These are phyloP conservation scores for Drosophila arawakana DNA, from an alignment of 1,140 invertebrate species.

Conservation along the genomic window DNA sequence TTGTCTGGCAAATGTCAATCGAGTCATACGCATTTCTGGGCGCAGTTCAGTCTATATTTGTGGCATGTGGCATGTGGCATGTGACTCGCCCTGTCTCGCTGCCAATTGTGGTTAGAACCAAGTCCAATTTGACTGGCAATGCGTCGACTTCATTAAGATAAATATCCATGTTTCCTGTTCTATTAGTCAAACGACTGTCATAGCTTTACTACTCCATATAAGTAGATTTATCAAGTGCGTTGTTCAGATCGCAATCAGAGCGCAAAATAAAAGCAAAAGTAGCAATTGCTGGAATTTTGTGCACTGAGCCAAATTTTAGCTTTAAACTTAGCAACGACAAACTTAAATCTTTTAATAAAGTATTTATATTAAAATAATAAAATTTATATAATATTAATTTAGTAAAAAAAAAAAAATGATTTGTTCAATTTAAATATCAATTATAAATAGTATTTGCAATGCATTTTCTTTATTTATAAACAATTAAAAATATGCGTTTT, in stretches of 20 bases:
- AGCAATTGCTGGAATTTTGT: neutral
- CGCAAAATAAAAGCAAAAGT: neutral
- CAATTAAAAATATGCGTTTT: no score
- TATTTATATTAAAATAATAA: no score
- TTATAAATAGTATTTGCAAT: no score
- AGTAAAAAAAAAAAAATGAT: neutral
- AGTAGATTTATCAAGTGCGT: conserved; percentile 44
- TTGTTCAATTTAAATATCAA: no score
- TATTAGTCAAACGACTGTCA: conserved; percentile 52
- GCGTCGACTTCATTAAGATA: conserved; percentile 53
- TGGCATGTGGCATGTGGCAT: conserved; percentile 56
- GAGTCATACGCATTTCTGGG: conserved; percentile 67
- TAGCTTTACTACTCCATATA: conserved; percentile 23
- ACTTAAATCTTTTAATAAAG: no score
- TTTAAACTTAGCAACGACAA: no score
- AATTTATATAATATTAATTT: no score
- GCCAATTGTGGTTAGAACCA: conserved; percentile 39
- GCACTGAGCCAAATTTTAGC: neutral
- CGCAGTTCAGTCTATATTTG: conserved; percentile 51
- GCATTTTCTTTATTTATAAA: no score
- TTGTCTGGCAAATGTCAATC: conserved; percentile 70
- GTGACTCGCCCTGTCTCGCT: conserved; percentile 51
- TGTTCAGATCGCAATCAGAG: neutral
- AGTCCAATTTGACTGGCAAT: conserved; percentile 40
- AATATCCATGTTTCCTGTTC: conserved; percentile 56